A percentile compares a stretch with the other conserved stretches of the same genome.
phyloP scores from a whole-genome alignment of 2,797 vertebrate species.

The Morelia viridis region DNA sequence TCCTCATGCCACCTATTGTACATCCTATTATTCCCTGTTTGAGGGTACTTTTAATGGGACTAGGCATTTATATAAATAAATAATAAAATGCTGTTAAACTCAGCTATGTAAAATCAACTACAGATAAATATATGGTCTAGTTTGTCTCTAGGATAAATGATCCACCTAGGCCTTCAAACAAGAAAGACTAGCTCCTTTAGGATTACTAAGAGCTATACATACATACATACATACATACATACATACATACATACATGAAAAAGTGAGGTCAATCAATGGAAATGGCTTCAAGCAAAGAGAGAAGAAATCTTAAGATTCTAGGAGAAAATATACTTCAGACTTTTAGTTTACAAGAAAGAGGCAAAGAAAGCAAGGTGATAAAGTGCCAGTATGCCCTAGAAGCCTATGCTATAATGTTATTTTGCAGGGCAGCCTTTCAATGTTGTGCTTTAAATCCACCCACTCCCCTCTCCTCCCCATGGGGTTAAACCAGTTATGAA shows the following conservation, averaged over 20 bases:
- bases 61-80: neutral
- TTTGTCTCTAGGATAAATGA: neutral
- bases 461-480: neutral
- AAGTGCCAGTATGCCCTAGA: neutral
- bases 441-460: neutral
- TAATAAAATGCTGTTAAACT: neutral
- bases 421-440: neutral
- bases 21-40: neutral
- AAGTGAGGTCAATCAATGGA: neutral
- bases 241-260: neutral
- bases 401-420: neutral
- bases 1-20: neutral
- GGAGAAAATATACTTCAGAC: neutral
- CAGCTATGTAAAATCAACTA: neutral
- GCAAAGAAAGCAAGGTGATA: neutral
- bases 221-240: too few species aligned
- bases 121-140: neutral
- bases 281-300: neutral
- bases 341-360: neutral
- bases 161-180: neutral
- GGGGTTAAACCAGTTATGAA: neutral
- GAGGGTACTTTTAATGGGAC: neutral
- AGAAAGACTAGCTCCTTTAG: neutral
- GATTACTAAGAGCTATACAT: neutral
- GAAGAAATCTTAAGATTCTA: neutral